phyloP scores from a whole-genome alignment of 2,888 invertebrate genomes.

The Eilema sororculum region DNA sequence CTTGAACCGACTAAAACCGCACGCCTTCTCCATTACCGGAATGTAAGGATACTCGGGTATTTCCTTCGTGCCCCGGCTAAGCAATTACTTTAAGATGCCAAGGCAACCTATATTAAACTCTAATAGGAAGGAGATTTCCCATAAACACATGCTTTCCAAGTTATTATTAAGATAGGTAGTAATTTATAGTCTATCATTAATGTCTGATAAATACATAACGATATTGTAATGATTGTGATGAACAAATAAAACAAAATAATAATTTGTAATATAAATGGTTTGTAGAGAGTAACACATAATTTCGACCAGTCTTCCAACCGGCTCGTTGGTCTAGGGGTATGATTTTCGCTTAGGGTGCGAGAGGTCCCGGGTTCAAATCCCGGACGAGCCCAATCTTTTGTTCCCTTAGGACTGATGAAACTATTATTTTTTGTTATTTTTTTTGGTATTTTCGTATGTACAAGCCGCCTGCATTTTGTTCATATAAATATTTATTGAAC shows the following conservation, averaged over 20 bases:
- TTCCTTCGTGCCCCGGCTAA: too few species aligned
- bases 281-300: slow-evolving; percentile 29
- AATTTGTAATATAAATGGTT: not conserved
- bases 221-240: not conserved
- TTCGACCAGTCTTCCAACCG: slow-evolving; percentile 39
- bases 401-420: slow-evolving; percentile 17
- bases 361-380: slow-evolving; percentile 88
- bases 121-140: too few species aligned
- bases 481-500: not conserved
- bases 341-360: slow-evolving; percentile 88
- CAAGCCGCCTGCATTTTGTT: not conserved
- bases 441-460: not conserved
- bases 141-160: too few species aligned
- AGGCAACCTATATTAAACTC: too few species aligned
- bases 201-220: not conserved
- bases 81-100: too few species aligned
- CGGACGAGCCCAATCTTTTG: slow-evolving; percentile 81
- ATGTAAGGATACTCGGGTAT: too few species aligned
- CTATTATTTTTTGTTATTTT: slow-evolving; percentile 7
- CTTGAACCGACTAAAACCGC: too few species aligned
- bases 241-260: not conserved
- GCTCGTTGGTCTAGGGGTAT: slow-evolving; percentile 88
- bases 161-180: too few species aligned
- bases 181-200: too few species aligned
- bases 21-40: too few species aligned